These are phyloP conservation scores for Pentalonia nigronervosa DNA, from an alignment of 1,140 invertebrate species.

Conservation along the genomic window DNA sequence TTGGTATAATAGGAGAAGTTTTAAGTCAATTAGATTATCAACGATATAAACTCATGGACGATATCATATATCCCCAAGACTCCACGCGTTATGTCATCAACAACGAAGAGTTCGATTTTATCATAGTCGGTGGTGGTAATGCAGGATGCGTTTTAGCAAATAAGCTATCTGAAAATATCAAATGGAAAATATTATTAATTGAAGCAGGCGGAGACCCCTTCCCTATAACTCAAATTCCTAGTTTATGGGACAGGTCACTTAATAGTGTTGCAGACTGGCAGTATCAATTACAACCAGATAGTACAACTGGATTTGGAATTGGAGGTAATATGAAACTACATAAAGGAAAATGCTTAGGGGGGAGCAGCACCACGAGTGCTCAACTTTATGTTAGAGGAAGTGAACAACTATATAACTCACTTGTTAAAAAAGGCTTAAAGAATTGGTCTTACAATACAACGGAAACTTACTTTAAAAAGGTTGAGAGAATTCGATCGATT, in stretches of 20 bases:
- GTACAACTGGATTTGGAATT: slow-evolving; percentile 72
- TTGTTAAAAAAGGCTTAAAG: slow-evolving; percentile 82
- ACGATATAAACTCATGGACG: slow-evolving; percentile 34
- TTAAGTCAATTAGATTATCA: slow-evolving; percentile 35
- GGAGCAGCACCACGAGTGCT: slow-evolving; percentile 88
- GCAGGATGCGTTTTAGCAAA: slow-evolving; percentile 69
- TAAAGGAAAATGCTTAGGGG: slow-evolving; percentile 79
- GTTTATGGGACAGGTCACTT: neutral
- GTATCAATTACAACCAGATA: slow-evolving; percentile 33
- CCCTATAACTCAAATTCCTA: slow-evolving; percentile 60
- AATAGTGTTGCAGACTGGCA: slow-evolving; percentile 48
- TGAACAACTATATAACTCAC: slow-evolving; percentile 88
- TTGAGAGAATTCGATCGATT: slow-evolving; percentile 67
- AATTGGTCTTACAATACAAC: slow-evolving; percentile 75
- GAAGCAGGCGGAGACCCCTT: slow-evolving; percentile 74
- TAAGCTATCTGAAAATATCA: slow-evolving; percentile 66
- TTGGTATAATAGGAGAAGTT: slow-evolving; percentile 42
- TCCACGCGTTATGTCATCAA: neutral
- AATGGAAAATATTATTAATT: slow-evolving; percentile 67
- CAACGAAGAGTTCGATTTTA: slow-evolving; percentile 58
- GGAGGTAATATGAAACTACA: slow-evolving; percentile 16
- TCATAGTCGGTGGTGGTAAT: slow-evolving; percentile 60
- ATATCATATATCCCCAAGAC: slow-evolving; percentile 41
- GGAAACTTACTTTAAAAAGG: slow-evolving; percentile 73
- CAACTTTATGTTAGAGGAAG: slow-evolving; percentile 96